Conservation (phyloP, 2,797 vertebrate genomes). For the Toxotes lorentzi region DNA sequence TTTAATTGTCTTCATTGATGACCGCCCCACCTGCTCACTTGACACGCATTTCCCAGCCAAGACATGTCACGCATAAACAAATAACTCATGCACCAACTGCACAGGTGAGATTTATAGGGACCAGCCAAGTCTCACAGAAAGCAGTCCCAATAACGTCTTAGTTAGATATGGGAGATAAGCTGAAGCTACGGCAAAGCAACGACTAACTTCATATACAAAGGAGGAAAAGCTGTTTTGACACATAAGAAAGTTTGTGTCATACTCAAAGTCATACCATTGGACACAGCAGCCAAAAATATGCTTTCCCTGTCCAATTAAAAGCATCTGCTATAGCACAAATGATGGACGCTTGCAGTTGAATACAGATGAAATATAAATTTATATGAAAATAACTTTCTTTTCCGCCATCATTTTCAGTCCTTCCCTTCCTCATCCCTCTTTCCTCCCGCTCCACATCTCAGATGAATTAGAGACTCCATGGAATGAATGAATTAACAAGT, state of each 20-base stretch:
- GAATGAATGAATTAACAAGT: conserved; percentile 42
- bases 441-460: not conserved
- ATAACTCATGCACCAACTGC: conserved; percentile 62
- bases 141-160: not conserved
- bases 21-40: conserved; percentile 84
- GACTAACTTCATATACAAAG: not conserved
- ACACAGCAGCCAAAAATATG: not conserved
- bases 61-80: conserved; percentile 79
- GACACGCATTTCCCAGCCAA: conserved; percentile 79
- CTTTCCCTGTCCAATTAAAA: conserved; percentile 5
- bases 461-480: conserved; percentile 29
- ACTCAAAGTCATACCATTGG: not conserved
- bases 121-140: not conserved
- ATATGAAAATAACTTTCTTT: not conserved
- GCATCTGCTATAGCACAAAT: not conserved
- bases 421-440: not conserved
- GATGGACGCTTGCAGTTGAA: not conserved
- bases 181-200: not conserved
- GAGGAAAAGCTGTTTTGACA: not conserved
- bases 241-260: not conserved
- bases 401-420: not conserved
- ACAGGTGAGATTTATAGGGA: conserved; percentile 52
- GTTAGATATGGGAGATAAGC: conserved; percentile 4
- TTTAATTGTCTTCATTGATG: conserved; percentile 86
- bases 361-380: not conserved